A percentile compares a stretch with the other conserved stretches of the same genome.
Evolutionary conservation across 2,888 invertebrate genomes (phyloP).

Genomic region (Amiota mariae): DNA sequence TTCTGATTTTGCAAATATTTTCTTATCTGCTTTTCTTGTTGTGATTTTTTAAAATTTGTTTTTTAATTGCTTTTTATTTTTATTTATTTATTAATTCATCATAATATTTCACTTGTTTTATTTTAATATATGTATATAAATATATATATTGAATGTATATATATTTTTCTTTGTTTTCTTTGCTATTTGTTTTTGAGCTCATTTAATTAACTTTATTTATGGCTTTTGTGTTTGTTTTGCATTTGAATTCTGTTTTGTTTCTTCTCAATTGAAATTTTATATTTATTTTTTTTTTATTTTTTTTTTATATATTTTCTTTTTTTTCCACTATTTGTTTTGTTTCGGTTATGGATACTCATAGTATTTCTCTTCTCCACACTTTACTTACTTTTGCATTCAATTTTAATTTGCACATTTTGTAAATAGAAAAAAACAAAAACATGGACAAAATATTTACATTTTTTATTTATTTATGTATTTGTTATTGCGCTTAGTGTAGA

Average conservation of each 20-base stretch:
- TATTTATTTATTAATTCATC: neutral
- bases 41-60: too few relatives aligned
- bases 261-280: neutral
- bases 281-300: too few relatives aligned
- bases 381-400: neutral
- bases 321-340: too few relatives aligned
- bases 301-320: too few relatives aligned
- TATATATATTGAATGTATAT: neutral
- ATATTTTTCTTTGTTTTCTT: neutral
- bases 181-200: neutral
- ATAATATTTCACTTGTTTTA: conserved; percentile 2
- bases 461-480: too few relatives aligned
- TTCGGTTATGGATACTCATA: neutral
- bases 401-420: neutral
- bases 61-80: too few relatives aligned
- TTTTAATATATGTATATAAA: neutral
- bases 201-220: conserved; percentile 10
- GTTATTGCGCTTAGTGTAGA: too few relatives aligned
- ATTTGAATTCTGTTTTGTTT: neutral
- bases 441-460: too few relatives aligned
- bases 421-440: too few relatives aligned
- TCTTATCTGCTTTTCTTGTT: too few relatives aligned
- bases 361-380: neutral
- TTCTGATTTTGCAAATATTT: too few relatives aligned
- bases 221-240: neutral